Conservation (phyloP, 2,888 invertebrate genomes). For the Lacanobia oleracea region DNA sequence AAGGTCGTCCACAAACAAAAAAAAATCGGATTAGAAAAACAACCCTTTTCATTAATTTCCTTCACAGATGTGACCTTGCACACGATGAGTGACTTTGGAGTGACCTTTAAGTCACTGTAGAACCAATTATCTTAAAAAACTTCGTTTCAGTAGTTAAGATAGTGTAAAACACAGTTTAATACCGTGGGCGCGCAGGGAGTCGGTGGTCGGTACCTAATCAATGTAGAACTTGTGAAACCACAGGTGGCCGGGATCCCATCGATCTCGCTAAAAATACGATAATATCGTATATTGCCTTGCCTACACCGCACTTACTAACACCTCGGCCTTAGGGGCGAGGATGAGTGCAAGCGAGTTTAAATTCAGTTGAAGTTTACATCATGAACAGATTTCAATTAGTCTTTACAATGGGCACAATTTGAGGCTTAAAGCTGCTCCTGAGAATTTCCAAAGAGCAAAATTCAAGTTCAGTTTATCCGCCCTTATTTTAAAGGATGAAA, state of each 20-base stretch:
- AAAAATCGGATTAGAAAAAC: neutral
- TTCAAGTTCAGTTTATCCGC: too few relatives aligned
- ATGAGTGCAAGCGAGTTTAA: conserved; percentile 27
- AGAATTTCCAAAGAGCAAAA: too few relatives aligned
- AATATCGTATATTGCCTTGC: conserved; percentile 76
- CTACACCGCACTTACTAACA: conserved; percentile 44
- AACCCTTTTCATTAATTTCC: neutral
- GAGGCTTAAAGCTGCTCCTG: too few relatives aligned
- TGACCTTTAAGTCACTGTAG: neutral
- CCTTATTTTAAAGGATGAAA: too few relatives aligned
- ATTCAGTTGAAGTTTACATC: too few relatives aligned
- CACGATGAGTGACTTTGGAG: too few relatives aligned
- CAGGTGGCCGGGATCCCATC: conserved; percentile 81
- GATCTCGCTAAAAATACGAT: conserved; percentile 84
- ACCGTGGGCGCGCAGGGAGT: neutral
- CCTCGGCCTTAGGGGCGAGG: neutral
- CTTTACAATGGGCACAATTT: too few relatives aligned
- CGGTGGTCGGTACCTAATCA: conserved; percentile 48
- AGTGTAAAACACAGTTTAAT: neutral
- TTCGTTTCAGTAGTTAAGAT: neutral
- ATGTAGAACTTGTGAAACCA: conserved; percentile 68
- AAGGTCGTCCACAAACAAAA: neutral
- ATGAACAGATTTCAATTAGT: too few relatives aligned
- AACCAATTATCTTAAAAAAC: too few relatives aligned
- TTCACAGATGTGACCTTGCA: neutral